Base-by-base conservation (phyloP, 2,888 invertebrate genomes). In the Acleris emargana region DNA sequence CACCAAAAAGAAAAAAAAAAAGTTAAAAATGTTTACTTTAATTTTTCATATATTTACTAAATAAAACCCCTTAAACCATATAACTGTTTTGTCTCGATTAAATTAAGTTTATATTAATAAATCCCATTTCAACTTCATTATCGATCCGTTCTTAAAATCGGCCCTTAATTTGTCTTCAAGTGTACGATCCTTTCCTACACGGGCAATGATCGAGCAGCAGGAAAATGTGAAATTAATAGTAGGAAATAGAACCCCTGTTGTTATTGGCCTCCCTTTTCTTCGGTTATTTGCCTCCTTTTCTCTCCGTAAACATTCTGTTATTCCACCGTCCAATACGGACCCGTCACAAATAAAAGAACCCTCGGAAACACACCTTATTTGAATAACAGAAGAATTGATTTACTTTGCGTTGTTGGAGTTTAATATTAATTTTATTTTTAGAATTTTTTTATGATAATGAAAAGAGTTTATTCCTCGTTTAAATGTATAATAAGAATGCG, bases 141-240 rank as follows among this genome's bases (percentile, higher is more conserved):
- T 49, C 13, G 20, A 49, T 17, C 16, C 50, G 25, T 11, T 18
- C 7, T 18, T 49, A 13, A 18, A 49, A 11, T 28, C 6, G 5
- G 17, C 32, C 3, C 11, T 51, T 53, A 28, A n/a, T 32, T 54
- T 54, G 54, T 54, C 54, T 38, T 54, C 13, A 53, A 45, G 45
- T 53, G 45, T 47, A 45, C 38, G 38, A 38, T 38, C 28, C 17
- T 3, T 4, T 25, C 17, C 20, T 25, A 45, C 43, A 25, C n/a
- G 28, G 45, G 28, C 20, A 53, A 61, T 53, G 52, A 61, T 32
- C n/a, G 45, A 32, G 18, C 20, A 42, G 42, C 18, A 49, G 54
- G 47, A 62, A 54, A 54, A 62, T 49, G 49, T 17, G 47, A 62
- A 54, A 62, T 62, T 38, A 62, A 62, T 62, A 62, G 62, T 61